These are phyloP conservation scores for Poecile atricapillus DNA, from an alignment of 2,113 vertebrate species.

Conservation along the genomic window DNA sequence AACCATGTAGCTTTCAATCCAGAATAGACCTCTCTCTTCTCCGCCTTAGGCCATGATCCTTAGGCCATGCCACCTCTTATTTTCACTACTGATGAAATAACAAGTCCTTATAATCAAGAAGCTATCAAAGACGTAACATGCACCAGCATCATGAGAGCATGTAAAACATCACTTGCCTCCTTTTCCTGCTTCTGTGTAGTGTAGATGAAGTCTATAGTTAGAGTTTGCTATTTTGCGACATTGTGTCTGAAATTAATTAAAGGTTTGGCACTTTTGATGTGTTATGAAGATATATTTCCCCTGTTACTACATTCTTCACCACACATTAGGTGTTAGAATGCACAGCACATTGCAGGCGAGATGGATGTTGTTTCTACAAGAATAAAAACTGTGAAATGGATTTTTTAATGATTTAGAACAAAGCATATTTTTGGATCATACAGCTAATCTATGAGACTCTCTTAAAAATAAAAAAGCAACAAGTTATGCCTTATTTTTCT, in stretches of 20 bases:
- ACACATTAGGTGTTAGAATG: conserved; percentile 51
- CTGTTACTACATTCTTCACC: conserved; percentile 62
- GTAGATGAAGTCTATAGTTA: neutral
- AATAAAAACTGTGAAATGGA: conserved; percentile 65
- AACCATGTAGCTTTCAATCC: neutral
- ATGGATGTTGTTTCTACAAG: conserved; percentile 47
- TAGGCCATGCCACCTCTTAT: neutral
- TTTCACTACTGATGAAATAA: neutral
- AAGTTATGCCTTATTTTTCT: conserved; percentile 44
- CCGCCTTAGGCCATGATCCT: neutral
- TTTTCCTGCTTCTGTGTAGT: neutral
- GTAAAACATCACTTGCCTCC: neutral
- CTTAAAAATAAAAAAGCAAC: conserved; percentile 69
- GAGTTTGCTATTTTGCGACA: neutral
- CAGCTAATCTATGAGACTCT: conserved; percentile 13
- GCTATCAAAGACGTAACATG: neutral
- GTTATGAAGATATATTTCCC: conserved; percentile 37
- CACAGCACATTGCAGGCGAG: conserved; percentile 18
- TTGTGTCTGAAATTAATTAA: conserved; percentile 42
- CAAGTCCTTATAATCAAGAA: neutral
- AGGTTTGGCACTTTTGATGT: conserved; percentile 27
- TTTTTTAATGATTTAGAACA: conserved; percentile 51
- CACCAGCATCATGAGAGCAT: neutral
- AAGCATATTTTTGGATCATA: conserved; percentile 53
- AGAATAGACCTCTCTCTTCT: neutral